Evolutionary conservation across 2,888 invertebrate genomes (phyloP).

Genomic region (Cantharis rustica): DNA sequence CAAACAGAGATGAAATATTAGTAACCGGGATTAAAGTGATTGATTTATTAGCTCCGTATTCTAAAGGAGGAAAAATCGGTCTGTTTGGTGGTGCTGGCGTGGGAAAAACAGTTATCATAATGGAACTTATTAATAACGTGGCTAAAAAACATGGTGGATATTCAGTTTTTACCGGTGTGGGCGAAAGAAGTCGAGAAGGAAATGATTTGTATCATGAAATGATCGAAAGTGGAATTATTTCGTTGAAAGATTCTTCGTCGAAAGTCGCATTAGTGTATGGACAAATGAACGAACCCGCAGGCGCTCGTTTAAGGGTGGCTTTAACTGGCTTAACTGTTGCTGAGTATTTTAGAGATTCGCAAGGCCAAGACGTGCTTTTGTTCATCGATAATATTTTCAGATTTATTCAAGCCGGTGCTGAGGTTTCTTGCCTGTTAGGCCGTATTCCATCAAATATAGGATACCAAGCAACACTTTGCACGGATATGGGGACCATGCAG

Average conservation of each 20-base stretch:
- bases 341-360: conserved; percentile 92
- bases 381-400: conserved; percentile 94
- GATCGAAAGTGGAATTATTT: conserved; percentile 93
- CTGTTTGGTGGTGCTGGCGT: conserved; percentile 94
- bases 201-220: conserved; percentile 95
- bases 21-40: conserved; percentile 79
- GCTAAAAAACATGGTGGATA: conserved; percentile 95
- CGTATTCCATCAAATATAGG: conserved; percentile 95
- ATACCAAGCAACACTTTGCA: conserved; percentile 93
- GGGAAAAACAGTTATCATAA: conserved; percentile 93
- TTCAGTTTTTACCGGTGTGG: conserved; percentile 93
- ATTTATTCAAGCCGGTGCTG: conserved; percentile 88
- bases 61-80: conserved; percentile 92
- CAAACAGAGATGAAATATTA: conserved; percentile 89
- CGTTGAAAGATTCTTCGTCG: conserved; percentile 77
- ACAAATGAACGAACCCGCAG: conserved; percentile 96
- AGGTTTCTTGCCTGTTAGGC: conserved; percentile 88
- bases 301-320: conserved; percentile 89
- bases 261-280: conserved; percentile 93
- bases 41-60: conserved; percentile 81
- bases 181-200: conserved; percentile 91
- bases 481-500: conserved; percentile 97
- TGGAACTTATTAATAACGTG: conserved; percentile 95
- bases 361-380: conserved; percentile 90
- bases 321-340: conserved; percentile 90